Evolutionary conservation across 1,140 invertebrate species (phyloP).

Genomic region (Phthorimaea operculella): DNA sequence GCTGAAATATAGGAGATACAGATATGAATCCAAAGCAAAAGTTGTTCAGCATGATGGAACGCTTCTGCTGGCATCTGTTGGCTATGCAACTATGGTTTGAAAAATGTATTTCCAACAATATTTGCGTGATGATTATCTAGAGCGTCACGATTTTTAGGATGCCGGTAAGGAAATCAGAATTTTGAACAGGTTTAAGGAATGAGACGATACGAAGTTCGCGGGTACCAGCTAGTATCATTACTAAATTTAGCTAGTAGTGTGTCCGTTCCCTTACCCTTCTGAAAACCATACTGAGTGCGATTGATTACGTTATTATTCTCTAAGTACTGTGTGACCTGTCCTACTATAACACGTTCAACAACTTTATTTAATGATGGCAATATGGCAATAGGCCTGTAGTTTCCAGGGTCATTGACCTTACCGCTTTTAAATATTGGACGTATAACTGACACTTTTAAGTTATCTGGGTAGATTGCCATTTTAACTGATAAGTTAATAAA

Average conservation of each 20-base stretch:
- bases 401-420: neutral
- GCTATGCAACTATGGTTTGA: too few relatives aligned
- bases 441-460: slow-evolving; percentile 7
- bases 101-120: too few relatives aligned
- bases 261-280: neutral
- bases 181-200: too few relatives aligned
- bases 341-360: slow-evolving; percentile 1
- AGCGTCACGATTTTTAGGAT: too few relatives aligned
- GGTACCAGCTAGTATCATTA: neutral
- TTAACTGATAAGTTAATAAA: slow-evolving; percentile 5
- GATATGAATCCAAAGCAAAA: too few relatives aligned
- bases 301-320: neutral
- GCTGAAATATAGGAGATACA: too few relatives aligned
- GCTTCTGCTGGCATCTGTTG: too few relatives aligned
- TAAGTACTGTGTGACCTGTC: neutral
- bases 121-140: too few relatives aligned
- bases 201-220: too few relatives aligned
- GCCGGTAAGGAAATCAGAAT: too few relatives aligned
- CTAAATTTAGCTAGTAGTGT: neutral
- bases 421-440: slow-evolving; percentile 3
- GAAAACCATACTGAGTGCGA: neutral
- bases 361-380: neutral
- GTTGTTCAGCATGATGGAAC: too few relatives aligned
- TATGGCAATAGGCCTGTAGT: slow-evolving; percentile 1
- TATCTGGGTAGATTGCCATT: neutral